A percentile compares a stretch with the other conserved stretches of the same genome.
These are phyloP conservation scores for Danio tinwini DNA, from an alignment of 2,797 vertebrate species.

Conservation along the genomic window DNA sequence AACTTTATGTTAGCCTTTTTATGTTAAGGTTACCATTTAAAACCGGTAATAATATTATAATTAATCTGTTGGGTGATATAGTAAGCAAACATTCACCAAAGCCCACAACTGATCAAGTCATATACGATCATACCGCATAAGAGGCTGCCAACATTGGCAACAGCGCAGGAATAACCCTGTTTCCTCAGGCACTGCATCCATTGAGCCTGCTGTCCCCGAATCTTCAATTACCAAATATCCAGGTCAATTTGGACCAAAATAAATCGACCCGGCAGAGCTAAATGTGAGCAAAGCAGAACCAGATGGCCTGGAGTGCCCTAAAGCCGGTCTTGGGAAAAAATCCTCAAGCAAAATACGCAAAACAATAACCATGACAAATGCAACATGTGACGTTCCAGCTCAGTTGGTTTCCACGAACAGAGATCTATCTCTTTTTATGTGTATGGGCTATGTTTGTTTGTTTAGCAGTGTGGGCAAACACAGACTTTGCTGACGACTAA, in stretches of 20 bases:
- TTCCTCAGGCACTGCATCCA: slow-evolving; percentile 49
- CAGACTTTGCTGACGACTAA: slow-evolving; percentile 22
- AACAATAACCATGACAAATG: slow-evolving; percentile 17
- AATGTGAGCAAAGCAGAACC: slow-evolving; percentile 71
- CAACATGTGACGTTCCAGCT: slow-evolving; percentile 6
- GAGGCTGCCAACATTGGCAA: slow-evolving; percentile 14
- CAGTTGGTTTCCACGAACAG: slow-evolving; percentile 29
- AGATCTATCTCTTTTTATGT: slow-evolving; percentile 5
- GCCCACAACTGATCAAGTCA: neutral
- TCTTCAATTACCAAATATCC: slow-evolving; percentile 76
- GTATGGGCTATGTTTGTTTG: slow-evolving; percentile 23
- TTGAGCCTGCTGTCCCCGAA: slow-evolving; percentile 73
- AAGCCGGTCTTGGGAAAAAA: slow-evolving; percentile 29
- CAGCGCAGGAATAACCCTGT: slow-evolving; percentile 11
- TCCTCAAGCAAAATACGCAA: slow-evolving; percentile 38
- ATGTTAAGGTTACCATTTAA: no score
- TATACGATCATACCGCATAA: slow-evolving; percentile 10
- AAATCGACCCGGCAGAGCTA: slow-evolving; percentile 67
- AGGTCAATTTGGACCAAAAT: slow-evolving; percentile 72
- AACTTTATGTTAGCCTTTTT: no score
- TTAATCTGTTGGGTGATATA: neutral
- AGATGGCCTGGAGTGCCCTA: slow-evolving; percentile 66
- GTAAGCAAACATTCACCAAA: neutral
- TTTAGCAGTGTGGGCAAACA: slow-evolving; percentile 17
- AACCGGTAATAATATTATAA: neutral